Base-by-base conservation (phyloP, 2,888 invertebrate species). In the Papilio protenor region DNA sequence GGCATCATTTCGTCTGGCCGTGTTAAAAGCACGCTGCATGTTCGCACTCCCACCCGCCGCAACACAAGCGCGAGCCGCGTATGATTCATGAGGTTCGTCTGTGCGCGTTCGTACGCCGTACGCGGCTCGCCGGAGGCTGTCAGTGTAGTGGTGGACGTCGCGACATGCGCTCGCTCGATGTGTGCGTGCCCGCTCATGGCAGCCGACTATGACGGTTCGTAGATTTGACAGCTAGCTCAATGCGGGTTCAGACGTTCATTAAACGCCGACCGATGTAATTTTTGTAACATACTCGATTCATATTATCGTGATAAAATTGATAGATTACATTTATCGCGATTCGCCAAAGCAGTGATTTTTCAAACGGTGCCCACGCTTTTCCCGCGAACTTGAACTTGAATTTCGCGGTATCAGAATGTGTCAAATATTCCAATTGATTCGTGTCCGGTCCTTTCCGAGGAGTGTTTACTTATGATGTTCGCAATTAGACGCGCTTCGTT, bases 171-270 rank as follows among this genome's bases (percentile, higher is more conserved):
- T 87, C 91, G 92, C 82, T 83, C 83, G 76, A 84, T 93, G 94
- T 93, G 94, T 92, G 95, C 89, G 87, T 84, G 89, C 89, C 90
- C 91, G 92, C 93, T 94, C 94, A 94, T 94, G 93, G 93, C 94
- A 94, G 92, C 94, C 89, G 93, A 93, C 94, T 94, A 95, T 95
- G 95, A 95, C 95, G 95, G 94, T 91, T 92, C 94, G 95, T 95
- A 95, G 95, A 95, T 94, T 95, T 95, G 95, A 95, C 95, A 95
- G 95, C 95, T 95, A 94, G 94, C 94, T 94, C 94, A 95, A 95
- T 94, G 94, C 94, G 93, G 93, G 94, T 90, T 91, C 94, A 94
- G 94, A 94, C 94, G 94, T 94, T 92, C 91, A 93, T 94, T 93
- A 94, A 88, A 92, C 92, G 90, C 88, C 89, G 89, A 89, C 90